phyloP scores from a whole-genome alignment of 2,888 invertebrate species.

The Scaptomyza flava region DNA sequence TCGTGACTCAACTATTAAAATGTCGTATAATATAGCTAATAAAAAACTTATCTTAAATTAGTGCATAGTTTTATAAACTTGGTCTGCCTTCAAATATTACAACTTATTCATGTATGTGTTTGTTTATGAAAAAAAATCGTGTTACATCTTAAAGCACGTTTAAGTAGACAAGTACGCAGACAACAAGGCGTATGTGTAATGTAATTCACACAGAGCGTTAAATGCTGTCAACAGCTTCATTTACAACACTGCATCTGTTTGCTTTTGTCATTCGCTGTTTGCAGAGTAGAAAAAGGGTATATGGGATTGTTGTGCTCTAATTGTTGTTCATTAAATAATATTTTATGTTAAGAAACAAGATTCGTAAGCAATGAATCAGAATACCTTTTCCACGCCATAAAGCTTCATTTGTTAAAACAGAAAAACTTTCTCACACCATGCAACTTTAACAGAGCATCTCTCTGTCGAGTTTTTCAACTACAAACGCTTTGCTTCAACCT shows the following conservation, averaged over 20 bases:
- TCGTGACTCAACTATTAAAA: constrained; percentile 7
- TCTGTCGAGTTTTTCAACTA: not conserved
- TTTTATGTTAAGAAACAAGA: too few relatives aligned
- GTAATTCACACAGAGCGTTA: constrained; percentile 4
- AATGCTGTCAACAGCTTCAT: constrained; percentile 2
- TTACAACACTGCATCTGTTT: not conserved
- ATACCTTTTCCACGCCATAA: too few relatives aligned
- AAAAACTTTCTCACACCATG: not conserved
- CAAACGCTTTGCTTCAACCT: constrained; percentile 19
- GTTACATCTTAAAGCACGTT: not conserved
- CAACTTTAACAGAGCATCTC: not conserved
- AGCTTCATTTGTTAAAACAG: not conserved
- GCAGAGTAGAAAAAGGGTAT: not conserved
- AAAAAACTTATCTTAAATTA: constrained; percentile 50
- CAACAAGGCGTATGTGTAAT: constrained; percentile 42
- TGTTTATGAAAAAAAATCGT: not conserved
- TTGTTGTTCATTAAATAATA: too few relatives aligned
- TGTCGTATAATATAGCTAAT: constrained; percentile 23
- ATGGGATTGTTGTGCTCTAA: too few relatives aligned
- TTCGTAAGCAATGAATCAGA: too few relatives aligned
- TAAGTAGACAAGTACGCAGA: constrained; percentile 3
- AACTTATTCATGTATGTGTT: not conserved
- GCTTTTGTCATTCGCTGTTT: not conserved
- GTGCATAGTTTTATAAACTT: constrained; percentile 46
- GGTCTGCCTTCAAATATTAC: constrained; percentile 19